phyloP scores from a whole-genome alignment of 2,113 vertebrate species.

The Ramphastos sulfuratus region DNA sequence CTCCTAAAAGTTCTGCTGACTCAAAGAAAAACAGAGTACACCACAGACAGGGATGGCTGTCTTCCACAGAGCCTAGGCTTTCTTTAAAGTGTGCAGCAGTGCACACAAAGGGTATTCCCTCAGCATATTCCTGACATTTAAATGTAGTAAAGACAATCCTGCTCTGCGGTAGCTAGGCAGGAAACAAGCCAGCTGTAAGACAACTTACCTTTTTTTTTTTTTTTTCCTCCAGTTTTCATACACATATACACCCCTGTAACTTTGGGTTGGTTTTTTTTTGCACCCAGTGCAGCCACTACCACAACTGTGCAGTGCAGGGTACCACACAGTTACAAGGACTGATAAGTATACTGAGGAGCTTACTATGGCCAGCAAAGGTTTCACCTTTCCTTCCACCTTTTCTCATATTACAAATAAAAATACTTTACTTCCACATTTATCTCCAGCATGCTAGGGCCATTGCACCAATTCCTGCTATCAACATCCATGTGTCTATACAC shows the following conservation, averaged over 20 bases:
- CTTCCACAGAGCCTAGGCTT: background rate
- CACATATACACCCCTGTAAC: background rate
- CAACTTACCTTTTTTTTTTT: background rate
- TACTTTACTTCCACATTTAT: background rate
- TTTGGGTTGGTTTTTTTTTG: background rate
- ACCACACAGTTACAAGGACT: background rate
- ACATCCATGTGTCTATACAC: accelerated
- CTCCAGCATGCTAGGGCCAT: background rate
- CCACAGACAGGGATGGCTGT: background rate
- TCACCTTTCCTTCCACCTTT: background rate
- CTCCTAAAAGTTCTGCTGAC: background rate
- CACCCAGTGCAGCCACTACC: background rate
- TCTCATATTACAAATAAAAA: background rate
- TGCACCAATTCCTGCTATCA: background rate
- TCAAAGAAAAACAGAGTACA: background rate
- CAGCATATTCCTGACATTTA: background rate
- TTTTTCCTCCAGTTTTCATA: background rate
- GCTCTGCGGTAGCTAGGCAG: background rate
- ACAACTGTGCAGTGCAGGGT: too few relatives aligned
- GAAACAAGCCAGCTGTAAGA: background rate
- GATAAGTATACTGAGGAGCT: background rate
- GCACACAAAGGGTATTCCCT: background rate
- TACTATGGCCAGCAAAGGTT: background rate
- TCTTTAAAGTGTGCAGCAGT: background rate
- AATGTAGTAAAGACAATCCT: background rate